Evolutionary conservation across 2,888 invertebrate species (phyloP), one percentile per base, ranked within the genome.

Genomic region (Nomada fabriciana): DNA sequence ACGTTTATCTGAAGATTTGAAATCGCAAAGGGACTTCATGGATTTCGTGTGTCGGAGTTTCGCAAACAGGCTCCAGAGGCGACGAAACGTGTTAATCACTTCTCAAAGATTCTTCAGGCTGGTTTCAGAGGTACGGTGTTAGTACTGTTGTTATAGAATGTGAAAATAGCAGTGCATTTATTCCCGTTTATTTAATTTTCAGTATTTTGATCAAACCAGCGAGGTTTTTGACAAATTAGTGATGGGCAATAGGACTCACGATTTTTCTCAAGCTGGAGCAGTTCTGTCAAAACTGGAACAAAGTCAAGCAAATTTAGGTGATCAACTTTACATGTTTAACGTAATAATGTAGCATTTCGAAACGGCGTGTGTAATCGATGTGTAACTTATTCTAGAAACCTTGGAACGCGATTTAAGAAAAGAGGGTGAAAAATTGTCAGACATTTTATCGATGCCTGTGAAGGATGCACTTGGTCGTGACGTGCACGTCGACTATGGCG

Each of bases 41-140:
- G 97, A 97, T 94, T 97, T 97, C 81, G 96, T 97, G 0, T 97
- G 97, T 89, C 95, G 97, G 76, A 97, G 96, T 90, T 97, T 97
- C 91, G 97, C 97, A 0, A 95, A 96, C 47, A 94, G 97, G 18
- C 94, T 97, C 74, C 97, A 97, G 91, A 95, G 96, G 57, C 94
- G 97, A 57, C 94, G 97, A 78, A 97, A 97, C 91, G 95, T 97
- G 61, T 94, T 97, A 53, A 96, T 97, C 83, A 97, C 96, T 18
- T 97, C 97, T 15, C 94, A 96, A 87, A 94, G 97, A 88, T 97
- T 97, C 94, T 97, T 97, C 92, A 95, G 97, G 43, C 94, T 97
- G 61, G 96, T 97, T 60, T 96, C 96, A 3, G 97, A 97, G 94
- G 96, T 96, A 91, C 47, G 10, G 53, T 23, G 36, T 64, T 50